Conservation (phyloP, 92 coral and sea anemone species). For the Scolanthus callimorphus region DNA sequence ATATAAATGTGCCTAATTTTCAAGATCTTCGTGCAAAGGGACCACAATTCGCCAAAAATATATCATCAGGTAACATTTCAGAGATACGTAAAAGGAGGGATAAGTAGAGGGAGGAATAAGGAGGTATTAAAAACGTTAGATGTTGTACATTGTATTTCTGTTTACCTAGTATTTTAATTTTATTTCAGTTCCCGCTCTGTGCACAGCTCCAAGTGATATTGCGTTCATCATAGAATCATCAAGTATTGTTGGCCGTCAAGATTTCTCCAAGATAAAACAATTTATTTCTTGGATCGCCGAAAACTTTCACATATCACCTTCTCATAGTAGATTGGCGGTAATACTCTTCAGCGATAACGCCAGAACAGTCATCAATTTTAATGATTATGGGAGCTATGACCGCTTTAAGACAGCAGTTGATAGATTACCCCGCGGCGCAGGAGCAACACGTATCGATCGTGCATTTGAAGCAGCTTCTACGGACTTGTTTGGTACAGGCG, state of each 20-base stretch:
- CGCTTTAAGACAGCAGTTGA: constrained; percentile 30
- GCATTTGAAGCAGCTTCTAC: constrained; percentile 31
- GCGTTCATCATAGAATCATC: constrained; percentile 59
- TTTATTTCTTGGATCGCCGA: constrained; percentile 56
- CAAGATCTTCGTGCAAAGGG: constrained; percentile 25
- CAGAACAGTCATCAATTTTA: constrained; percentile 43
- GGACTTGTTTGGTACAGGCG: constrained; percentile 19
- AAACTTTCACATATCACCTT: constrained; percentile 38
- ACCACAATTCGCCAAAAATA: constrained; percentile 26
- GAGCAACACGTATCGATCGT: constrained; percentile 37
- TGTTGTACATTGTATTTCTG: neutral
- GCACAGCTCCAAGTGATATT: constrained; percentile 44
- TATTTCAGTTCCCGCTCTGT: constrained; percentile 27
- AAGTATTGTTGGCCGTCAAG: constrained; percentile 36
- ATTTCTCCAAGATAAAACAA: constrained; percentile 46
- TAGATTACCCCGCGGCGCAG: constrained; percentile 12
- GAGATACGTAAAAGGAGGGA: too few species aligned
- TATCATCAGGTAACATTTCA: constrained; percentile 19
- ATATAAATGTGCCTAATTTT: constrained; percentile 14
- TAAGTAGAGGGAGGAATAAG: too few species aligned
- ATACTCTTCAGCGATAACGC: constrained; percentile 65
- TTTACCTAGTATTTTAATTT: too few species aligned
- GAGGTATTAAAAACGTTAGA: too few species aligned
- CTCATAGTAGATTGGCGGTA: constrained; percentile 51
- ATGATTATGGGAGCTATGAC: constrained; percentile 10